Evolutionary conservation across 2,888 invertebrate genomes (phyloP).

Genomic region (Tetramorium bicarinatum): DNA sequence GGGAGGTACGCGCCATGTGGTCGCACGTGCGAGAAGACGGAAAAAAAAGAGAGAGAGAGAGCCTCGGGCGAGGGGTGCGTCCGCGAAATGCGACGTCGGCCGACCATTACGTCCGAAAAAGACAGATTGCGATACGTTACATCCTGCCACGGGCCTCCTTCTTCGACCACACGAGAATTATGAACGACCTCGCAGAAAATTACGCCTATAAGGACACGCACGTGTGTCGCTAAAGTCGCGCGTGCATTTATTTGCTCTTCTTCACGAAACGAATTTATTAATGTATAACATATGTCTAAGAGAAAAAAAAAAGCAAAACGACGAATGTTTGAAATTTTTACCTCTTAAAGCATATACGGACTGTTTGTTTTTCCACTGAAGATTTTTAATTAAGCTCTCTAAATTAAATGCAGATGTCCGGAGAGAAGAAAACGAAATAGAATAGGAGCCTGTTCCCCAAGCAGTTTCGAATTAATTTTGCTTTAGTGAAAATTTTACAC

Average conservation of each 20-base stretch:
- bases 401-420: conserved; percentile 7
- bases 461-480: conserved; percentile 11
- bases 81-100: conserved; percentile 8
- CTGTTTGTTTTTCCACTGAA: background rate
- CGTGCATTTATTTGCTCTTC: background rate
- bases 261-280: background rate
- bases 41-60: background rate
- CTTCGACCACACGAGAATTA: conserved; percentile 19
- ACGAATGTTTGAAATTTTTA: background rate
- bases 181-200: conserved; percentile 21
- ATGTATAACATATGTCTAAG: no score
- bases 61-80: background rate
- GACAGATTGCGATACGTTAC: conserved; percentile 18
- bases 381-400: background rate
- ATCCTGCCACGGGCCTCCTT: background rate
- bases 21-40: conserved; percentile 9
- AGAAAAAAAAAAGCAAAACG: background rate
- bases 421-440: background rate
- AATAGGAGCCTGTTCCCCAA: background rate
- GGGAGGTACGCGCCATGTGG: conserved; percentile 3
- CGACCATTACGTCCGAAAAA: conserved; percentile 25
- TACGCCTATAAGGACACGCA: background rate
- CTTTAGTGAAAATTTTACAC: background rate
- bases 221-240: background rate
- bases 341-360: background rate